Conservation (phyloP, 2,888 invertebrate genomes). For the Pristionchus arcanus region DNA sequence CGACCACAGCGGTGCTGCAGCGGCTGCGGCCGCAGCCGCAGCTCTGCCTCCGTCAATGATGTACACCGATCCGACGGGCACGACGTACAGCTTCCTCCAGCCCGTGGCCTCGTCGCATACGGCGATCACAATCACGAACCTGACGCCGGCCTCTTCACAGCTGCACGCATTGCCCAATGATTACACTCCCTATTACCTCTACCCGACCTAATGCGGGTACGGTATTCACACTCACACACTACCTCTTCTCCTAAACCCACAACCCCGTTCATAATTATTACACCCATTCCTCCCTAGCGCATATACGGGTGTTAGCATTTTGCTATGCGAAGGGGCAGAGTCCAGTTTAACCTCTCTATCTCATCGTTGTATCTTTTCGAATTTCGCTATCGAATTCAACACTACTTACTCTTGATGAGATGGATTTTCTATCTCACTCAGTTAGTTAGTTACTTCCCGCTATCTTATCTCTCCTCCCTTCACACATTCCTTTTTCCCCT, state of each 20-base stretch:
- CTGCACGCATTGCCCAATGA: not conserved
- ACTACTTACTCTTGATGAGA: not conserved
- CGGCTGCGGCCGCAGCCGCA: not conserved
- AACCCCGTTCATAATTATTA: not conserved
- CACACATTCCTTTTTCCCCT: conserved; percentile 18
- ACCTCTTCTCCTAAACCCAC: not conserved
- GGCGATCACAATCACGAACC: not conserved
- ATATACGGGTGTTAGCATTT: not conserved
- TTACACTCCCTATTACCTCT: conserved; percentile 45
- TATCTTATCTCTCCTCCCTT: not conserved
- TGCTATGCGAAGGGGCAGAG: not conserved
- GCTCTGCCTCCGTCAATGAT: not conserved
- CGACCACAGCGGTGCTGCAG: not conserved
- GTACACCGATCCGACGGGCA: conserved; percentile 42
- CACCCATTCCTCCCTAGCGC: not conserved
- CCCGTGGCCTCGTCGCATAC: not conserved
- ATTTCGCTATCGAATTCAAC: not conserved
- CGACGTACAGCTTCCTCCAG: conserved; percentile 52
- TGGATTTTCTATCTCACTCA: not conserved
- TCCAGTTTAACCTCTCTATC: not conserved
- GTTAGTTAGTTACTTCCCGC: not conserved
- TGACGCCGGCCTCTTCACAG: not conserved
- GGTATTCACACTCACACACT: not conserved
- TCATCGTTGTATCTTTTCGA: not conserved
- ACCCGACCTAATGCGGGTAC: not conserved